Evolutionary conservation across 2,888 invertebrate species (phyloP).

Genomic region (Limnephilus auricula): DNA sequence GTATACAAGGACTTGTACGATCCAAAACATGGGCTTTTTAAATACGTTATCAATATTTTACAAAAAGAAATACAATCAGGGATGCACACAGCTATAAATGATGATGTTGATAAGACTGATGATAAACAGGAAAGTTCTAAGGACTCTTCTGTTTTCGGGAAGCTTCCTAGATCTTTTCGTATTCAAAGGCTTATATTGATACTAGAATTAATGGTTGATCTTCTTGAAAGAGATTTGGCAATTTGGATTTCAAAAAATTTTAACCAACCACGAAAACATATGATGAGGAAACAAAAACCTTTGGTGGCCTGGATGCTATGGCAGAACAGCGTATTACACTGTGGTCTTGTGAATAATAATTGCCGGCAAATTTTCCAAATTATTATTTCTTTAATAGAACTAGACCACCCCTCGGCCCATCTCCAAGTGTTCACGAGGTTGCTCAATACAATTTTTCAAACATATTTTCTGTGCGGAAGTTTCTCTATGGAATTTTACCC

Average conservation of each 20-base stretch:
- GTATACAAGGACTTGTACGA: constrained; percentile 69
- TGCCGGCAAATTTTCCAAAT: constrained; percentile 72
- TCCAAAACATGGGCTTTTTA: constrained; percentile 43
- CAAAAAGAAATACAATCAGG: constrained; percentile 22
- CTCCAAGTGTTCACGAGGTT: constrained; percentile 68
- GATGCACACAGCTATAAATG: background rate
- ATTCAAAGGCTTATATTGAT: constrained; percentile 76
- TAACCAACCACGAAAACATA: constrained; percentile 70
- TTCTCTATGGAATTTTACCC: constrained; percentile 52
- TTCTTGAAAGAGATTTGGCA: constrained; percentile 78
- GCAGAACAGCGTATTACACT: constrained; percentile 71
- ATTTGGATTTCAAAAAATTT: constrained; percentile 77
- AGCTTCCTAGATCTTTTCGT: constrained; percentile 72
- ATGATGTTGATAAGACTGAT: background rate
- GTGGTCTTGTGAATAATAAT: constrained; percentile 71
- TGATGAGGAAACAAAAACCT: constrained; percentile 73
- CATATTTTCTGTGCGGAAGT: constrained; percentile 55
- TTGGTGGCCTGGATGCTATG: constrained; percentile 73
- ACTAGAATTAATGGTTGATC: constrained; percentile 75
- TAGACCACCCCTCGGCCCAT: constrained; percentile 72
- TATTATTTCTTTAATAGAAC: constrained; percentile 72
- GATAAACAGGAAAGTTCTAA: background rate
- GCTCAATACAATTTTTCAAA: constrained; percentile 52
- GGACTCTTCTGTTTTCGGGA: constrained; percentile 70
- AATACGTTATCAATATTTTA: constrained; percentile 40